Evolutionary conservation across 2,113 vertebrate species (phyloP).

Genomic region (Pelodiscus sinensis): DNA sequence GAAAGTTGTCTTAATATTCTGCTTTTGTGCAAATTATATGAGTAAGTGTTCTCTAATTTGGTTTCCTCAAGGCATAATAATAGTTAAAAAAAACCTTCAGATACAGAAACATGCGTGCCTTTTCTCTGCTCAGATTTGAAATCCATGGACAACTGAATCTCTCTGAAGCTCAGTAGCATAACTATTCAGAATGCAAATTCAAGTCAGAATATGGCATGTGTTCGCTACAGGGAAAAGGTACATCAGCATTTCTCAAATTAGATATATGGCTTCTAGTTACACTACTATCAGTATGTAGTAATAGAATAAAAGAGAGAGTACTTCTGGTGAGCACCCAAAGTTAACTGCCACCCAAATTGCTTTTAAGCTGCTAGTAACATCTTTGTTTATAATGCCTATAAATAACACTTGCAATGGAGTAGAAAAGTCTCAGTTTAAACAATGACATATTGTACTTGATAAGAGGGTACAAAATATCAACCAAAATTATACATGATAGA

Average conservation of each 20-base stretch:
- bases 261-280: neutral
- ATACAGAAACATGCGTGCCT: neutral
- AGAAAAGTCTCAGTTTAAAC: neutral
- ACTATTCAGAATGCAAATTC: neutral
- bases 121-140: neutral
- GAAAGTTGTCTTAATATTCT: neutral
- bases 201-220: fast-evolving
- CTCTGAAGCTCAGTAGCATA: neutral
- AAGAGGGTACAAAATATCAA: neutral
- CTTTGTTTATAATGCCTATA: conserved; percentile 10
- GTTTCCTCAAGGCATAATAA: neutral
- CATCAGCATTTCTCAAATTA: neutral
- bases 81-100: no score
- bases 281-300: neutral
- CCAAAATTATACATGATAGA: neutral
- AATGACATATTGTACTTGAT: neutral
- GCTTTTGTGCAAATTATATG: neutral
- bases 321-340: neutral
- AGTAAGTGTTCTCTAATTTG: neutral
- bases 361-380: neutral
- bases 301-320: neutral
- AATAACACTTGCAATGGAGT: neutral
- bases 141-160: neutral
- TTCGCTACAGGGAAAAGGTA: neutral
- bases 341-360: neutral